These are phyloP conservation scores for Melanogrammus aeglefinus DNA, from an alignment of 2,797 vertebrate species.

Conservation along the genomic window DNA sequence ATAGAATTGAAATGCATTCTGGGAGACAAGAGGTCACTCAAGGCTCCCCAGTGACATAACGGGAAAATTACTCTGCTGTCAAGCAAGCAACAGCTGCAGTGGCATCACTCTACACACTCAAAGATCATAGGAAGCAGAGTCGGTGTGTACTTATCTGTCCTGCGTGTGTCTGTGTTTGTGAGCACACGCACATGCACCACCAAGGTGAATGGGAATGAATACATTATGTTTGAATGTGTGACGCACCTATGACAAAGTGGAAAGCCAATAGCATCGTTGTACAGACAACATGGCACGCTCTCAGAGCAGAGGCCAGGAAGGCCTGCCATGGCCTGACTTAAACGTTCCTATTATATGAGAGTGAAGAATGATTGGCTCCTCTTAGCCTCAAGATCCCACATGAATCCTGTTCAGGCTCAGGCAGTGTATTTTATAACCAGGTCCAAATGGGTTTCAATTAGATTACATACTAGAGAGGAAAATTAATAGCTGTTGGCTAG, in stretches of 20 bases:
- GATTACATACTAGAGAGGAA: background rate
- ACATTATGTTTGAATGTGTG: background rate
- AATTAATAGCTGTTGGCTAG: background rate
- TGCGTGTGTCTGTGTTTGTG: slow-evolving; percentile 8
- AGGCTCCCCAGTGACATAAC: slow-evolving; percentile 25
- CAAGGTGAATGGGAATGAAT: background rate
- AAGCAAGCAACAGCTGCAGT: slow-evolving; percentile 45
- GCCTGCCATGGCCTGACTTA: too few species aligned
- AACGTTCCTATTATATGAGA: background rate
- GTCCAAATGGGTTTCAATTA: background rate
- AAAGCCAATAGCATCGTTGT: background rate
- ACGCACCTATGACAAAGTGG: background rate
- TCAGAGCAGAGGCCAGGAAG: too few species aligned
- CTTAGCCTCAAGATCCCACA: background rate
- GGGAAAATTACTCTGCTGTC: slow-evolving; percentile 39
- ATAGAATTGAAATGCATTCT: slow-evolving; percentile 23
- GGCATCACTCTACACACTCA: slow-evolving; percentile 13
- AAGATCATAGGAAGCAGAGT: background rate
- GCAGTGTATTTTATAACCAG: background rate
- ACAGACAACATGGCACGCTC: background rate
- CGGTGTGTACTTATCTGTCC: background rate
- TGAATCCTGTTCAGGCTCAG: background rate
- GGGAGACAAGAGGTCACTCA: slow-evolving; percentile 17
- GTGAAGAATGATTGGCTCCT: background rate
- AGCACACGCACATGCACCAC: background rate